Conservation (phyloP, 2,797 vertebrate genomes). For the Rhynchotus rufescens region DNA sequence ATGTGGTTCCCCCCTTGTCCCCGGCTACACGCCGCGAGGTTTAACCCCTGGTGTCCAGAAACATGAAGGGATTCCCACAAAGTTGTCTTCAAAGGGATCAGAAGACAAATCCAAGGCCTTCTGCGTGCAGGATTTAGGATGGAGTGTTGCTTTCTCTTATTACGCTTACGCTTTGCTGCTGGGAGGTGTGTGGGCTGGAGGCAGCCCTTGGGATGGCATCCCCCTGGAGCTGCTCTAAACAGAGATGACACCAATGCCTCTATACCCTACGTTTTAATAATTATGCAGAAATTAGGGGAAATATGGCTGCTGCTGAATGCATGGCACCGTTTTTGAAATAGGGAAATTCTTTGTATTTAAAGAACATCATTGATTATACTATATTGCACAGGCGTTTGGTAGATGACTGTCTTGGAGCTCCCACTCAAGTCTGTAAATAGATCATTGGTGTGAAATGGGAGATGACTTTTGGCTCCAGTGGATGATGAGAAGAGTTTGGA, state of each 20-base stretch:
- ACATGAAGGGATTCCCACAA: slow-evolving; percentile 42
- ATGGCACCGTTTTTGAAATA: not conserved
- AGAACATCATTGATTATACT: not conserved
- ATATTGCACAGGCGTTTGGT: not conserved
- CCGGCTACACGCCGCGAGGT: not conserved
- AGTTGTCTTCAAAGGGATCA: not conserved
- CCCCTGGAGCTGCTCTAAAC: accelerated
- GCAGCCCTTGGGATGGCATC: accelerated
- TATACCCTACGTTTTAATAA: not conserved
- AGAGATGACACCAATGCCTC: not conserved
- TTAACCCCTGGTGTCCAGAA: not conserved
- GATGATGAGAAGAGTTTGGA: not conserved
- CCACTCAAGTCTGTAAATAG: not conserved
- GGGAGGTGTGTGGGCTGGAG: not conserved
- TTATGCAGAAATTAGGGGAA: not conserved
- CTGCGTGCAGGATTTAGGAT: not conserved
- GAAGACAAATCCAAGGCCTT: not conserved
- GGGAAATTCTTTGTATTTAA: not conserved
- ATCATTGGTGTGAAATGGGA: not conserved
- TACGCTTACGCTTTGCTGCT: not conserved
- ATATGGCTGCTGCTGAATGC: not conserved
- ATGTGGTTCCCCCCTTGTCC: too few relatives aligned
- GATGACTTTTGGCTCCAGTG: not conserved
- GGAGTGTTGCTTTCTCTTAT: not conserved
- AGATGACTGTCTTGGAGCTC: not conserved